Evolutionary conservation across 2,888 invertebrate genomes (phyloP), one percentile per base, ranked within the genome.

Genomic region (Apotomis capreana): DNA sequence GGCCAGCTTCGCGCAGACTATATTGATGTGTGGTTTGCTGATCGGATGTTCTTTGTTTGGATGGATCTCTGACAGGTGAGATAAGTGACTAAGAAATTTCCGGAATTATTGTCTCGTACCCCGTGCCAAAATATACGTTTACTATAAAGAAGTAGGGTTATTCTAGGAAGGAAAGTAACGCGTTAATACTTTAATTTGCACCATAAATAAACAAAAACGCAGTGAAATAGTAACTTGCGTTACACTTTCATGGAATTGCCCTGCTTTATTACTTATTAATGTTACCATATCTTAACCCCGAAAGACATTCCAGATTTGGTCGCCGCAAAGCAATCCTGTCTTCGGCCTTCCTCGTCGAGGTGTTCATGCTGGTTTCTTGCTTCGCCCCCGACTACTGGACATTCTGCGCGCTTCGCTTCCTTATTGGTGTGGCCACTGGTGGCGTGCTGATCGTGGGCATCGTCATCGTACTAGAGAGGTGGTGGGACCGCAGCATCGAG

Each of bases 341-440:
- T 46, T 95, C 96, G 3, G 94, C 96, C 4, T 82, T 95, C 5
- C 85, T 96, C 58, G 96, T 96, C 84, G 89, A 96, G 4, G 79
- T 94, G 10, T 94, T 95, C 37, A 96, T 96, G 76, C 89, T 95
- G 12, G 90, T 92, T 0, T 94, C 95, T 15, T 94, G 96, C 0
- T 91, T 95, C 57, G 94, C 95, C 0, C 94, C 96, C 1, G 94
- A 94, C 57, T 89, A 82, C 71, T 87, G 87, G 86, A 79, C 78
- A 0, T 95, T 96, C 76, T 91, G 95, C 54, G 60, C 94, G 0
- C 87, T 96, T 67, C 79, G 97, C 76, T 95, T 96, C 79, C 83
- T 96, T 12, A 94, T 94, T 8, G 97, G 96, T 0, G 83, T 96
- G 55, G 95, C 96, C 1, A 95, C 96, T 5, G 96, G 96, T 57